Conservation (phyloP, 2,113 vertebrate genomes). For the Suricata suricatta region DNA sequence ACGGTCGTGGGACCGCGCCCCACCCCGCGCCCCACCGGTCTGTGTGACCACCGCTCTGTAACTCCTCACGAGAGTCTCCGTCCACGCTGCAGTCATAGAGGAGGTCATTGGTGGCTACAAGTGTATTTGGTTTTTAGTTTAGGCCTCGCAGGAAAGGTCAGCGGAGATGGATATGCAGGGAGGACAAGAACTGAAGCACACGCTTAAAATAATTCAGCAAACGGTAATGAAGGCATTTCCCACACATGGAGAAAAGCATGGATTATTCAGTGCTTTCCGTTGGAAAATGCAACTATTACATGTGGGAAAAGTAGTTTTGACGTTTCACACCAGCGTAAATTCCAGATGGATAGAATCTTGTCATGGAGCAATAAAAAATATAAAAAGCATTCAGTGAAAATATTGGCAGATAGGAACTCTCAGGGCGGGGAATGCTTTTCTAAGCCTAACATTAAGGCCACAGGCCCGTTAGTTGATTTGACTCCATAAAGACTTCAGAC, state of each 20-base stretch:
- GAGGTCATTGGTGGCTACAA: background rate
- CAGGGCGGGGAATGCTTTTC: background rate
- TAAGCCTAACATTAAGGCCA: background rate
- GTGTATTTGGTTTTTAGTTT: background rate
- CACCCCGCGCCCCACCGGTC: too few species aligned
- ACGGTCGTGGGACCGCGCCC: fast-evolving
- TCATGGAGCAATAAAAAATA: background rate
- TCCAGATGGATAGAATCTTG: background rate
- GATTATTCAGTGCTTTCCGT: too few species aligned
- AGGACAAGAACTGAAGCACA: fast-evolving
- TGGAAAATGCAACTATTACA: background rate
- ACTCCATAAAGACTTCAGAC: background rate
- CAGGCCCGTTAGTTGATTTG: background rate
- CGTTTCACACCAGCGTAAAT: background rate
- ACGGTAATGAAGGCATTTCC: fast-evolving
- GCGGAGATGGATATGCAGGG: too few species aligned
- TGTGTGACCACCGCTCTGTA: background rate
- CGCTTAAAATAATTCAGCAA: background rate
- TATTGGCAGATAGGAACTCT: background rate
- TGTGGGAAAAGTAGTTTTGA: background rate
- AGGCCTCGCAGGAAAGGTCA: background rate
- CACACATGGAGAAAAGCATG: background rate
- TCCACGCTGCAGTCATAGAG: background rate
- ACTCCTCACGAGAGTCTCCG: too few species aligned
- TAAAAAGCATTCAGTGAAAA: background rate